These are phyloP conservation scores for Embiotoca jacksoni DNA, from an alignment of 2,113 vertebrate species.

Conservation along the genomic window DNA sequence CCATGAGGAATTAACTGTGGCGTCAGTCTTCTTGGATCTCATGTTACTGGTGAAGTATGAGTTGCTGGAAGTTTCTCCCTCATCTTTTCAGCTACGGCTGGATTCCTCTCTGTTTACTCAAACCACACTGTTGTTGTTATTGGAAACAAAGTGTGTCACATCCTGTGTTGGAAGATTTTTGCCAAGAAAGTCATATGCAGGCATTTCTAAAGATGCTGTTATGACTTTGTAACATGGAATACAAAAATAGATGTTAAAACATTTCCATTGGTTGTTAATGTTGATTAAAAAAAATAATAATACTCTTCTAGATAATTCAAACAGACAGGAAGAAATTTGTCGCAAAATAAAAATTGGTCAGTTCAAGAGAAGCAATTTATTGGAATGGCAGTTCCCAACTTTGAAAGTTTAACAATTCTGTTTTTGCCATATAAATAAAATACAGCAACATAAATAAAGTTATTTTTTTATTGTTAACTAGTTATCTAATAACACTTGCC, in stretches of 20 bases:
- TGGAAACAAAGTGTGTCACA: slow-evolving; percentile 23
- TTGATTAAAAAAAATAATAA: too few relatives aligned
- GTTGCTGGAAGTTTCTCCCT: slow-evolving; percentile 12
- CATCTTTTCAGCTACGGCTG: neutral
- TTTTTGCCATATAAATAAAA: neutral
- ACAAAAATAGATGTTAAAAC: neutral
- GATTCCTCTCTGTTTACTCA: slow-evolving; percentile 31
- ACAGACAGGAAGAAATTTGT: neutral
- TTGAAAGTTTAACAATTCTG: too few relatives aligned
- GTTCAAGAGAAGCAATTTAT: neutral
- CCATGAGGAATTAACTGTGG: neutral
- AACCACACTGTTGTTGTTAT: slow-evolving; percentile 22
- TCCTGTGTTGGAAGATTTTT: slow-evolving; percentile 20
- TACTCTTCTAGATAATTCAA: neutral
- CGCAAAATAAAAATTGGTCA: neutral
- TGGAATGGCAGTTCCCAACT: neutral
- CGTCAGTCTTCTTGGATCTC: neutral
- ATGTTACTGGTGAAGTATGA: slow-evolving; percentile 5
- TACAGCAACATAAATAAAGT: neutral
- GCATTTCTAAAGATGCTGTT: neutral
- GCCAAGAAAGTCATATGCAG: slow-evolving; percentile 14
- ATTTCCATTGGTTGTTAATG: neutral
- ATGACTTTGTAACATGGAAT: neutral
- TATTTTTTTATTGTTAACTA: too few relatives aligned
- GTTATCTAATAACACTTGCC: neutral